Evolutionary conservation across 1,140 invertebrate species (phyloP).

Genomic region (Chelonus insularis): DNA sequence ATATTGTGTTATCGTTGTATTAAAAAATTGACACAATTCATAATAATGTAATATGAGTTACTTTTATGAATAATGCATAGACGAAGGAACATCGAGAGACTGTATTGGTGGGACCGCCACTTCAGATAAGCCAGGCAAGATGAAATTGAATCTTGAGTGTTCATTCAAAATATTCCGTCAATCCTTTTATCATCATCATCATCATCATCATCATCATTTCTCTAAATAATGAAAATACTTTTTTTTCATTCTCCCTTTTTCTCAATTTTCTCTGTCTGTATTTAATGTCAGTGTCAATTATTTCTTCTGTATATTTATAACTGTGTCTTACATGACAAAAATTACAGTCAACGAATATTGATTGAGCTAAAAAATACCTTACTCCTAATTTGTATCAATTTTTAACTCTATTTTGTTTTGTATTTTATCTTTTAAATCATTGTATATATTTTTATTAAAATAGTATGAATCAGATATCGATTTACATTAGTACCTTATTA

Average conservation of each 20-base stretch:
- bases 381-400: no score
- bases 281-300: neutral
- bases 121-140: constrained; percentile 60
- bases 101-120: constrained; percentile 51
- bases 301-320: neutral
- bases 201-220: neutral
- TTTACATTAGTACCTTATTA: no score
- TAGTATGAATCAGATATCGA: no score
- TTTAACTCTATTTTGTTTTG: no score
- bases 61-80: constrained; percentile 60
- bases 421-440: no score
- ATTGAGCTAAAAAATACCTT: no score
- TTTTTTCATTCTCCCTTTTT: neutral
- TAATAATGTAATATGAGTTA: constrained; percentile 55
- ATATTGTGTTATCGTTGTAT: neutral
- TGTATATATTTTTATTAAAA: no score
- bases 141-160: constrained; percentile 58
- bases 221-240: neutral
- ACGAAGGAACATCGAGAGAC: constrained; percentile 54
- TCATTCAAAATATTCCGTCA: constrained; percentile 48
- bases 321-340: no score
- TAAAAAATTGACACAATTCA: constrained; percentile 7
- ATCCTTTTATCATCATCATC: constrained; percentile 41
- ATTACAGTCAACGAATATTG: no score
- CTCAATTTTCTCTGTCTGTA: neutral